A percentile compares a stretch with the other conserved stretches of the same genome.
Evolutionary conservation across 1,140 invertebrate species (phyloP).

Genomic region (Aphaenogaster floridana): DNA sequence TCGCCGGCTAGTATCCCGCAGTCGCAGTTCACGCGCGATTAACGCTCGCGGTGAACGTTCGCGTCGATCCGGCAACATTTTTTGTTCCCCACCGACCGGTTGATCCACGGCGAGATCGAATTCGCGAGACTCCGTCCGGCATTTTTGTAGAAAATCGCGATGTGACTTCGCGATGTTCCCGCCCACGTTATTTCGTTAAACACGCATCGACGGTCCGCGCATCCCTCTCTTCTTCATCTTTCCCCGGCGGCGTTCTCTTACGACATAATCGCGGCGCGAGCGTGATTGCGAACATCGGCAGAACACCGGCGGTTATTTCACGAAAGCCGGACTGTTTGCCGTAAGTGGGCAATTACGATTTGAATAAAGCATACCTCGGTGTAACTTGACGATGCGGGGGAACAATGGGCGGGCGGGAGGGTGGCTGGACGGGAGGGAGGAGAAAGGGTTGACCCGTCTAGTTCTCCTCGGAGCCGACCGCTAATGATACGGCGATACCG

Average conservation of each 20-base stretch:
- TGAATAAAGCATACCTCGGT: conserved; percentile 59
- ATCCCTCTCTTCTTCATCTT: not conserved
- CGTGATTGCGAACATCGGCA: conserved; percentile 45
- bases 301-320: conserved; percentile 25
- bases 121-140: not conserved
- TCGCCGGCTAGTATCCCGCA: conserved; percentile 27
- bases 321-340: conserved; percentile 45
- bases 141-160: not conserved
- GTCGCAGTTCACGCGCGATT: conserved; percentile 40
- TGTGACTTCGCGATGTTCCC: not conserved
- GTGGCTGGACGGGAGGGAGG: too few species aligned
- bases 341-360: conserved; percentile 65
- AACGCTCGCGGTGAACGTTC: not conserved
- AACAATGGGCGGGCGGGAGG: not conserved
- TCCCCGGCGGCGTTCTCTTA: not conserved
- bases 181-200: conserved; percentile 15
- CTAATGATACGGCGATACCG: conserved; percentile 65
- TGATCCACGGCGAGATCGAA: not conserved
- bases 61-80: not conserved
- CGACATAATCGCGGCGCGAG: conserved; percentile 40
- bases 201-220: not conserved
- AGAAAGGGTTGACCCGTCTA: conserved; percentile 23
- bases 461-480: conserved; percentile 20
- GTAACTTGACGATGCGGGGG: not conserved
- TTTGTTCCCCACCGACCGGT: not conserved